phyloP scores from a whole-genome alignment of 2,113 vertebrate species.

The Cnemophilus loriae region DNA sequence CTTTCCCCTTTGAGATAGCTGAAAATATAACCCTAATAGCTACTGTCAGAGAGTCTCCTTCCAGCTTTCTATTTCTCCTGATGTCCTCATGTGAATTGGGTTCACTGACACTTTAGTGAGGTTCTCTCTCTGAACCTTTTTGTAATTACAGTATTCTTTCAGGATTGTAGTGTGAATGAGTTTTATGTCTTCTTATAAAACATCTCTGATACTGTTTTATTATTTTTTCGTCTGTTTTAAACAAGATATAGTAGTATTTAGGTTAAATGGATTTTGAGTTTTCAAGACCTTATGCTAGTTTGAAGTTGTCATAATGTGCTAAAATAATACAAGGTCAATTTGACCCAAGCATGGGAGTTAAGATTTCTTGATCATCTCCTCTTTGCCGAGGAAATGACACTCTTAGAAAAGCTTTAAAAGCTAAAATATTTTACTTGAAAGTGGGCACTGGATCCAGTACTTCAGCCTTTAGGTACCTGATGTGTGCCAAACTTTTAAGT shows the following conservation, averaged over 20 bases:
- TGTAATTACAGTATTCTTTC: background rate
- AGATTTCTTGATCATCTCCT: background rate
- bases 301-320: background rate
- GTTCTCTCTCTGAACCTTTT: background rate
- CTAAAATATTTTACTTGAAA: background rate
- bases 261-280: background rate
- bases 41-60: background rate
- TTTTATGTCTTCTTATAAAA: background rate
- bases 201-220: background rate
- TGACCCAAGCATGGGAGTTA: background rate
- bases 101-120: background rate
- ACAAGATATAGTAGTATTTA: background rate
- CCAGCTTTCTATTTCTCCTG: background rate
- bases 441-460: background rate
- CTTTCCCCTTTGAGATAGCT: background rate
- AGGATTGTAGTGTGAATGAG: background rate
- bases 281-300: background rate
- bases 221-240: background rate
- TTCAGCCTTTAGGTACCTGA: background rate
- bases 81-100: background rate
- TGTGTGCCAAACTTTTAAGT: background rate
- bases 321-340: background rate
- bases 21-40: constrained; percentile 3
- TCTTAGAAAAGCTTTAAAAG: background rate
- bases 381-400: background rate